phyloP scores from a whole-genome alignment of 1,140 invertebrate species.

The Delia radicum region DNA sequence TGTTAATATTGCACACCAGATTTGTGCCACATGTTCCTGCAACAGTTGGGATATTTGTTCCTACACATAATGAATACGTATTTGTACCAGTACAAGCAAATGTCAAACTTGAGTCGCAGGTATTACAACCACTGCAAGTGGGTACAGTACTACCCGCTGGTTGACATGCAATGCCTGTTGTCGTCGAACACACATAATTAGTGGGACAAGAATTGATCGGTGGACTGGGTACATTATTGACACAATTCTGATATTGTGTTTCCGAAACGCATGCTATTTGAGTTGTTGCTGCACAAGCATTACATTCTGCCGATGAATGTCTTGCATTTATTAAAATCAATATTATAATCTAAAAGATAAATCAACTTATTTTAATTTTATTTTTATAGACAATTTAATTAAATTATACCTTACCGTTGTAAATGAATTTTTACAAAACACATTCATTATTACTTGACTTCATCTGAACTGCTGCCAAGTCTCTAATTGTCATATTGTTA shows the following conservation, averaged over 20 bases:
- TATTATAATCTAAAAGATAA: background rate
- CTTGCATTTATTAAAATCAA: background rate
- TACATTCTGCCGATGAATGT: conserved; percentile 31
- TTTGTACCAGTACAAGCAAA: conserved; percentile 46
- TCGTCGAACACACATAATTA: conserved; percentile 41
- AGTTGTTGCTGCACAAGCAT: conserved; percentile 39
- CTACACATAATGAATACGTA: conserved; percentile 44
- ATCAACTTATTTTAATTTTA: no score
- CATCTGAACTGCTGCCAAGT: no score
- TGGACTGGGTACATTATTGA: conserved; percentile 32
- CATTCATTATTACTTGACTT: no score
- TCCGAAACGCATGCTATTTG: conserved; percentile 43
- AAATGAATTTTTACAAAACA: no score
- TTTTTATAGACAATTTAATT: no score
- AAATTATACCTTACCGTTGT: no score
- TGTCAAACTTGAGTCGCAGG: conserved; percentile 36
- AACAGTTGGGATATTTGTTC: conserved; percentile 31
- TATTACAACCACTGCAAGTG: conserved; percentile 43
- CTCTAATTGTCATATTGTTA: background rate
- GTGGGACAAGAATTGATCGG: conserved; percentile 33
- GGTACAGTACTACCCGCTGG: background rate
- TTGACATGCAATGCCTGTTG: conserved; percentile 33
- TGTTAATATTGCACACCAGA: conserved; percentile 41
- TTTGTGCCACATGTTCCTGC: conserved; percentile 35
- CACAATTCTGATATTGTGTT: conserved; percentile 40